Conservation (phyloP, 2,113 vertebrate species). For the Cavia aperea region DNA sequence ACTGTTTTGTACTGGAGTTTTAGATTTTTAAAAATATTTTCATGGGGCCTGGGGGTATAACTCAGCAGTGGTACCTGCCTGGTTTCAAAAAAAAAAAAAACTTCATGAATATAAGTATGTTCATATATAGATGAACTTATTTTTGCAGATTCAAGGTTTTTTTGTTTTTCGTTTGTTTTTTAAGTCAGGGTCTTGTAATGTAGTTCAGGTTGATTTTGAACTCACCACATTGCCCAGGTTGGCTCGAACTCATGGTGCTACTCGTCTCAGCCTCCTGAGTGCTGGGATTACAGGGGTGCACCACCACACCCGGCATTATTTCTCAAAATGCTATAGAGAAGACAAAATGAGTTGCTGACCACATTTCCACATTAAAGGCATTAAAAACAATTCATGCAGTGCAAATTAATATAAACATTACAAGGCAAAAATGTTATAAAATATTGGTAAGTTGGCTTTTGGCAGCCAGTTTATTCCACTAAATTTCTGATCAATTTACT, state of each 20-base stretch:
- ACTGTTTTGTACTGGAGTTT: background rate
- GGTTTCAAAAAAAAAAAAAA: background rate
- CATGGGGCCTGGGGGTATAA: background rate
- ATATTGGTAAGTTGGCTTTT: background rate
- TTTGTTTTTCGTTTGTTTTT: background rate
- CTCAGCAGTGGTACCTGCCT: no score
- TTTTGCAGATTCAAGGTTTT: conserved; percentile 3
- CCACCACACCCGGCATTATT: background rate
- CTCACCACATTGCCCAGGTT: background rate
- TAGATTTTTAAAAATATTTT: conserved; percentile 25
- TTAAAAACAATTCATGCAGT: conserved; percentile 11
- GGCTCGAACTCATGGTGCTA: background rate
- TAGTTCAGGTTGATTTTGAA: background rate
- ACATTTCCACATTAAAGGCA: conserved; percentile 14
- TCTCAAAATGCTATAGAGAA: background rate
- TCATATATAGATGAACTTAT: background rate
- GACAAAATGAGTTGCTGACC: background rate
- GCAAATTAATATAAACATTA: background rate
- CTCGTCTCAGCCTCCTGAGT: background rate
- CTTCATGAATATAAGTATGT: conserved; percentile 29
- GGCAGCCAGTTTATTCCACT: background rate
- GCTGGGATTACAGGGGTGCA: background rate
- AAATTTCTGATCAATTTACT: background rate
- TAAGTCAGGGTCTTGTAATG: background rate
- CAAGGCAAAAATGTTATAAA: background rate